phyloP scores from a whole-genome alignment of 2,888 invertebrate genomes.

The Agrotis exclamationis region DNA sequence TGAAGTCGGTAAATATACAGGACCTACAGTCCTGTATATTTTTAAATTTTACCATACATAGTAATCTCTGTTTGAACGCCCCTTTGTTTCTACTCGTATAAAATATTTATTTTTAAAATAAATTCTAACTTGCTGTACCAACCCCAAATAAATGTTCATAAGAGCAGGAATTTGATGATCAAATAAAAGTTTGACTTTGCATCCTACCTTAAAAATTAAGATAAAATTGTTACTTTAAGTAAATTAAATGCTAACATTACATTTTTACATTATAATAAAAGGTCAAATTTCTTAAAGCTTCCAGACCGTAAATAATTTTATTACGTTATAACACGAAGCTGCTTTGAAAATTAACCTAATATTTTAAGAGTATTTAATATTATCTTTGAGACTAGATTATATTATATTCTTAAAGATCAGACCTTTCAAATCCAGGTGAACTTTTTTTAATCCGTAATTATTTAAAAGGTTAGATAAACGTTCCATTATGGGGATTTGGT shows the following conservation, averaged over 20 bases:
- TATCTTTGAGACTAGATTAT: neutral
- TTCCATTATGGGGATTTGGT: too few species aligned
- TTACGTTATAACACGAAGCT: constrained; percentile 9
- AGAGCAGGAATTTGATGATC: neutral
- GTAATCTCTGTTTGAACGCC: too few species aligned
- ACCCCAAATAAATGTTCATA: neutral
- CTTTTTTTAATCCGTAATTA: neutral
- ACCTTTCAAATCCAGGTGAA: neutral
- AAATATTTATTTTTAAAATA: too few species aligned
- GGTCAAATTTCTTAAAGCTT: neutral
- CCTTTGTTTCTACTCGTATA: too few species aligned
- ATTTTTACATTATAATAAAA: constrained; percentile 27
- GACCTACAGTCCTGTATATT: too few species aligned
- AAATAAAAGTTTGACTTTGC: neutral
- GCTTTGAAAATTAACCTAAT: constrained; percentile 8
- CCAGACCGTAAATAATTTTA: constrained; percentile 24
- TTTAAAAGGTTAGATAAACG: too few species aligned
- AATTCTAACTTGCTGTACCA: neutral
- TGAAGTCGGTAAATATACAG: too few species aligned
- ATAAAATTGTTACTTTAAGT: neutral
- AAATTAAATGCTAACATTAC: neutral
- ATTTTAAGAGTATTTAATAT: constrained; percentile 9
- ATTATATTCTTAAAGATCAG: neutral
- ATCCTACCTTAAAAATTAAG: neutral
- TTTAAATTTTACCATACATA: too few species aligned